Conservation (phyloP, 2,888 invertebrate species). For the Cosmopolites sordidus region DNA sequence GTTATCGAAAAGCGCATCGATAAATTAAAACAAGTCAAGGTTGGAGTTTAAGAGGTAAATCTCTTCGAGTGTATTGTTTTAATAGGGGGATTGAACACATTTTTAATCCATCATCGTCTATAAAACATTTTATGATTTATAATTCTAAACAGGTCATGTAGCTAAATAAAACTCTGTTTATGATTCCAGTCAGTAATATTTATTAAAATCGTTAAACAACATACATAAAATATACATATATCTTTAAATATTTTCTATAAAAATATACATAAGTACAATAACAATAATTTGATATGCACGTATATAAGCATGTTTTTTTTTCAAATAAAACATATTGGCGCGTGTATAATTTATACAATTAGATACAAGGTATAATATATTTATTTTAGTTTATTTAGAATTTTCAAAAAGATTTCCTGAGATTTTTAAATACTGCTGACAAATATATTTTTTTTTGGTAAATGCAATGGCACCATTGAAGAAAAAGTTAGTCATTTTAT, state of each 20-base stretch:
- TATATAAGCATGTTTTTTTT: slow-evolving; percentile 3
- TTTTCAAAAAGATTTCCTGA: neutral
- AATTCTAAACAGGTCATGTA: no score
- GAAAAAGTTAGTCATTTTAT: no score
- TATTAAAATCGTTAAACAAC: slow-evolving; percentile 15
- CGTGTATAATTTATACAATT: slow-evolving; percentile 4
- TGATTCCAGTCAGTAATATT: neutral
- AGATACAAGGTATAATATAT: neutral
- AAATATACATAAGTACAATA: slow-evolving; percentile 10
- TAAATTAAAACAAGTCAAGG: no score
- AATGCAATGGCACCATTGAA: neutral
- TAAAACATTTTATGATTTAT: no score
- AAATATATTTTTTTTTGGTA: neutral
- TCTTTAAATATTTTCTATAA: slow-evolving; percentile 12
- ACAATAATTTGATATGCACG: slow-evolving; percentile 12
- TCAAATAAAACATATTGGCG: neutral
- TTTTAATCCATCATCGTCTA: no score
- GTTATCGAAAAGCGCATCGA: no score
- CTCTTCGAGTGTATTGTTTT: no score
- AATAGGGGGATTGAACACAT: no score
- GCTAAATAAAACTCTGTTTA: no score
- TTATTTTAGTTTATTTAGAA: neutral
- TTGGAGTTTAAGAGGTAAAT: no score
- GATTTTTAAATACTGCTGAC: neutral
- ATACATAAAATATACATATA: slow-evolving; percentile 18